Evolutionary conservation across 2,113 vertebrate species (phyloP).

Genomic region (Okapia johnstoni): DNA sequence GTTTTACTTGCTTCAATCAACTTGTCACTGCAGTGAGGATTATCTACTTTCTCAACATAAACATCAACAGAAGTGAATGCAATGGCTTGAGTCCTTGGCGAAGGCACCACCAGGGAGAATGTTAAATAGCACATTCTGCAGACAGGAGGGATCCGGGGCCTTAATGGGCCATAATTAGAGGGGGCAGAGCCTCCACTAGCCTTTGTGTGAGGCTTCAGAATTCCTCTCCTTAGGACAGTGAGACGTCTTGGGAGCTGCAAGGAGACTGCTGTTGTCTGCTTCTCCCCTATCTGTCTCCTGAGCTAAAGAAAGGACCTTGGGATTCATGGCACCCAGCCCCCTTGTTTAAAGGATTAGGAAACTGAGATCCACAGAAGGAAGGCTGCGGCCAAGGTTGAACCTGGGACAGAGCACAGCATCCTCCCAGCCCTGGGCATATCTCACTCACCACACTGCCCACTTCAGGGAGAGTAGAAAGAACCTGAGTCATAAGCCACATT

Average conservation of each 20-base stretch:
- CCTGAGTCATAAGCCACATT: not conserved
- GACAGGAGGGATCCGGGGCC: conserved; percentile 61
- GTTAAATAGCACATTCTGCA: conserved; percentile 61
- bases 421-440: not conserved
- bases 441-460: not conserved
- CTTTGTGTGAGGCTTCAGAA: conserved; percentile 54
- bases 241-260: not conserved
- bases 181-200: not conserved
- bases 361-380: not conserved
- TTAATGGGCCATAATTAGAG: conserved; percentile 68
- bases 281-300: not conserved
- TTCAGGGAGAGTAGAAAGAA: not conserved
- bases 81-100: conserved; percentile 36
- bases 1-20: conserved; percentile 74
- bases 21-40: conserved; percentile 72
- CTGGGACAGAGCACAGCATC: not conserved
- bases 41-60: conserved; percentile 73
- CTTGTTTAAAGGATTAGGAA: conserved; percentile 13
- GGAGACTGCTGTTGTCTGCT: not conserved
- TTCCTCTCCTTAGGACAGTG: not conserved
- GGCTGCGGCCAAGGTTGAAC: not conserved
- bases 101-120: conserved; percentile 49
- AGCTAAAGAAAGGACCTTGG: not conserved
- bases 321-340: not conserved
- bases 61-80: conserved; percentile 68